phyloP scores from a whole-genome alignment of 2,888 invertebrate genomes.

The Germaria angustata region DNA sequence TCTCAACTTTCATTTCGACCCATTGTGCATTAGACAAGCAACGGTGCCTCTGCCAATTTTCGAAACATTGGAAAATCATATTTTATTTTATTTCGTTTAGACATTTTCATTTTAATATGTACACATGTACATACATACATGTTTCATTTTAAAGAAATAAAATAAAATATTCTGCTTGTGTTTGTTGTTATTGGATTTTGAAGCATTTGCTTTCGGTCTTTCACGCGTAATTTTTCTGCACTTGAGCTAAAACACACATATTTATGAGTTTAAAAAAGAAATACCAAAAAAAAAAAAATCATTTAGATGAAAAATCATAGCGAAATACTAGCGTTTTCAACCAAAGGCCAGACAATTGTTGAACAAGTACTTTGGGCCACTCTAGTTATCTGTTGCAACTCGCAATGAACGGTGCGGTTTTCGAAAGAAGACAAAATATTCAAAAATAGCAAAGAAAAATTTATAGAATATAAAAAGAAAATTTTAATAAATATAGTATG shows the following conservation, averaged over 20 bases:
- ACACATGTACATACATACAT: too few species aligned
- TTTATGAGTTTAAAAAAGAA: conserved; percentile 45
- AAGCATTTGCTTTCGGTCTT: conserved; percentile 46
- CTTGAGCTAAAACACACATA: conserved; percentile 60
- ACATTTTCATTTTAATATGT: too few species aligned
- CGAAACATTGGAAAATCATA: conserved; percentile 68
- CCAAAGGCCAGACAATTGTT: conserved; percentile 63
- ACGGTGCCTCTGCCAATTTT: conserved; percentile 50
- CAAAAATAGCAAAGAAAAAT: too few species aligned
- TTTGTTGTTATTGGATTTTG: conserved; percentile 11
- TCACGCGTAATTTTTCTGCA: conserved; percentile 67
- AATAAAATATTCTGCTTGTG: conserved; percentile 33
- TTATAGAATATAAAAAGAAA: neutral
- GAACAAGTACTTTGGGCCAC: conserved; percentile 63
- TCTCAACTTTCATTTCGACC: too few species aligned
- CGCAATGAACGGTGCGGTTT: conserved; percentile 62
- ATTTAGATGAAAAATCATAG: conserved; percentile 47
- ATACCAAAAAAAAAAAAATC: conserved; percentile 16
- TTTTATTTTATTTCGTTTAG: conserved; percentile 45
- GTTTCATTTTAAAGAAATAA: conserved; percentile 18
- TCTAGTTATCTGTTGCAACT: conserved; percentile 67
- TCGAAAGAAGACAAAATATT: conserved; percentile 2
- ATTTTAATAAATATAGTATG: neutral
- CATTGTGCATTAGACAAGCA: too few species aligned
- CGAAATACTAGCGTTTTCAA: conserved; percentile 45